phyloP scores from a whole-genome alignment of 2,113 vertebrate species.

The Centropus unirufus region DNA sequence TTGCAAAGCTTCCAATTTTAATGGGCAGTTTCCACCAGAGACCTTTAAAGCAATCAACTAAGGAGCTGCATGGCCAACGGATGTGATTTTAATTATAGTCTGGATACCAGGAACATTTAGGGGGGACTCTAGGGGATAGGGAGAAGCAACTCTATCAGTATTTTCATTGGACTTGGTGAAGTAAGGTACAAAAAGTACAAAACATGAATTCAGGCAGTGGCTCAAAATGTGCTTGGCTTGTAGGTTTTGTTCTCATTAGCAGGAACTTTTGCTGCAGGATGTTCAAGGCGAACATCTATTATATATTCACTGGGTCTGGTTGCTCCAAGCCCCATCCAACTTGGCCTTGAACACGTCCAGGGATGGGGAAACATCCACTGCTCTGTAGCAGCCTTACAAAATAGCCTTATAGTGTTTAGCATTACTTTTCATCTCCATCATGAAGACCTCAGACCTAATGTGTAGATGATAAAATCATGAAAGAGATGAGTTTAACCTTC shows the following conservation, averaged over 20 bases:
- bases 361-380: too few species aligned
- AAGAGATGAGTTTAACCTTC: background rate
- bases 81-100: background rate
- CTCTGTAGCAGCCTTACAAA: too few species aligned
- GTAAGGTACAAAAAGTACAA: accelerated
- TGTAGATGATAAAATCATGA: background rate
- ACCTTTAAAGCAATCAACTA: background rate
- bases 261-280: background rate
- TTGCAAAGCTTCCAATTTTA: background rate
- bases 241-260: background rate
- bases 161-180: background rate
- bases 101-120: background rate
- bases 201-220: accelerated
- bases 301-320: too few species aligned
- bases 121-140: background rate
- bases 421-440: background rate
- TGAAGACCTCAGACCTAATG: background rate
- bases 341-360: too few species aligned
- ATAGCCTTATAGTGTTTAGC: background rate
- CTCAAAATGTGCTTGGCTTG: background rate
- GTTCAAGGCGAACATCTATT: background rate
- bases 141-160: background rate
- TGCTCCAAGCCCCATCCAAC: too few species aligned
- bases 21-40: background rate
- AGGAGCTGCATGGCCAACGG: background rate